phyloP scores from a whole-genome alignment of 2,888 invertebrate genomes.

The Apamea epomidion region DNA sequence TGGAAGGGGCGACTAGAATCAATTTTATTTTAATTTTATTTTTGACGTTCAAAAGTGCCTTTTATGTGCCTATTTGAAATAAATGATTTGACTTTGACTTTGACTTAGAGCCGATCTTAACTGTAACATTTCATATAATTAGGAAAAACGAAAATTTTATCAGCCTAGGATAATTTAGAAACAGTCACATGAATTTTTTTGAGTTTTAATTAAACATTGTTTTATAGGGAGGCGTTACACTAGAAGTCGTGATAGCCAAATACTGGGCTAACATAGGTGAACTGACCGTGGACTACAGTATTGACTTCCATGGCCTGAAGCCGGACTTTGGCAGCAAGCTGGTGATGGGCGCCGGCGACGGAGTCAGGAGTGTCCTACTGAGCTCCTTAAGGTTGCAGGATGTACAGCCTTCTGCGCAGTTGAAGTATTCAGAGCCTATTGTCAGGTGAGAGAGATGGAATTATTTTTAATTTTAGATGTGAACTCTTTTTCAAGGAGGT shows the following conservation, averaged over 20 bases:
- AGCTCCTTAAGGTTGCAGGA: constrained; percentile 93
- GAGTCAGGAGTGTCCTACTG: constrained; percentile 93
- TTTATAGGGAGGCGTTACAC: constrained; percentile 92
- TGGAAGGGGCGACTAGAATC: no score
- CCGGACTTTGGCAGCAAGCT: constrained; percentile 91
- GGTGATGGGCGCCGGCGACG: constrained; percentile 94
- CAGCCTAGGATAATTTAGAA: no score
- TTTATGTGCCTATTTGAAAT: no score
- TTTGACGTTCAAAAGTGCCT: no score
- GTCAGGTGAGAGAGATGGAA: not conserved
- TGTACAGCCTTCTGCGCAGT: constrained; percentile 93
- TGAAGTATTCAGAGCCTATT: constrained; percentile 93
- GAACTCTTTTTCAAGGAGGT: not conserved
- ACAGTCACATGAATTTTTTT: no score
- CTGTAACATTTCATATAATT: no score
- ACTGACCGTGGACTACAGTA: constrained; percentile 92
- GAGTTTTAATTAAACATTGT: not conserved
- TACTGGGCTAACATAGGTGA: constrained; percentile 98
- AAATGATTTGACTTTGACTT: no score
- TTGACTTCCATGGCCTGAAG: constrained; percentile 96
- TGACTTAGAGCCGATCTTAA: no score
- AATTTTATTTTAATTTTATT: no score
- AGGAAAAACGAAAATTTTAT: no score
- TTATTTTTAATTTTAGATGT: not conserved
- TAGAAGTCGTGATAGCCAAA: constrained; percentile 97